Conservation (phyloP, 2,797 vertebrate species). For the Borostomias antarcticus region DNA sequence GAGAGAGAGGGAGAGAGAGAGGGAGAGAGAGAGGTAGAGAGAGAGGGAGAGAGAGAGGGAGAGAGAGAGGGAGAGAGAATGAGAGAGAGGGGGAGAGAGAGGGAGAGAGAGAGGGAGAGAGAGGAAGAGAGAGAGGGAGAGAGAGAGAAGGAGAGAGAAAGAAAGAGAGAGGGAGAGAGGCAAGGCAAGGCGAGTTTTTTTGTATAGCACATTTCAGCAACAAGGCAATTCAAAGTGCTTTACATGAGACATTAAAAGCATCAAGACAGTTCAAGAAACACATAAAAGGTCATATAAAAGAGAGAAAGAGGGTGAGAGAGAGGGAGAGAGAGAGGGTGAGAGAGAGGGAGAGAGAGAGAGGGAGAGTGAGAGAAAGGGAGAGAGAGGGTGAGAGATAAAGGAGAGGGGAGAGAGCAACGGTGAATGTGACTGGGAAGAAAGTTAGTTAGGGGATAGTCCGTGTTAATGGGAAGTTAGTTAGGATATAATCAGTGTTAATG, state of each 20-base stretch:
- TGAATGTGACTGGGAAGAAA: neutral
- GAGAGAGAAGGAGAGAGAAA: slow-evolving; percentile 11
- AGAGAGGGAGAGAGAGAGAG: neutral
- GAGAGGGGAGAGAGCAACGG: neutral
- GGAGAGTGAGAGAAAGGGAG: slow-evolving; percentile 28
- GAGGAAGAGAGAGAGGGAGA: neutral
- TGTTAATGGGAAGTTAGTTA: no score
- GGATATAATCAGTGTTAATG: no score
- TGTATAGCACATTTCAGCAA: no score
- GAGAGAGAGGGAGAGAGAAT: neutral
- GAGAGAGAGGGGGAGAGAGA: neutral
- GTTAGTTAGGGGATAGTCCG: neutral
- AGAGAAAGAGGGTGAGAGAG: neutral
- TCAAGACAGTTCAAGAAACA: no score
- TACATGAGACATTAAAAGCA: no score
- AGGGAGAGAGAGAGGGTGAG: slow-evolving; percentile 13
- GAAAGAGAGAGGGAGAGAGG: neutral
- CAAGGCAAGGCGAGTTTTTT: no score
- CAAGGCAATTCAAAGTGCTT: no score
- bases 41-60: neutral
- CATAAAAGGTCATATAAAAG: slow-evolving; percentile 3
- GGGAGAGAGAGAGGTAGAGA: neutral
- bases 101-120: neutral
- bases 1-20: neutral
- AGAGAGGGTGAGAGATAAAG: slow-evolving; percentile 24